Percentiles rank a stretch among this genome's conserved stretches.
Evolutionary conservation across 1,140 invertebrate species (phyloP).

Genomic region (Contarinia nasturtii): DNA sequence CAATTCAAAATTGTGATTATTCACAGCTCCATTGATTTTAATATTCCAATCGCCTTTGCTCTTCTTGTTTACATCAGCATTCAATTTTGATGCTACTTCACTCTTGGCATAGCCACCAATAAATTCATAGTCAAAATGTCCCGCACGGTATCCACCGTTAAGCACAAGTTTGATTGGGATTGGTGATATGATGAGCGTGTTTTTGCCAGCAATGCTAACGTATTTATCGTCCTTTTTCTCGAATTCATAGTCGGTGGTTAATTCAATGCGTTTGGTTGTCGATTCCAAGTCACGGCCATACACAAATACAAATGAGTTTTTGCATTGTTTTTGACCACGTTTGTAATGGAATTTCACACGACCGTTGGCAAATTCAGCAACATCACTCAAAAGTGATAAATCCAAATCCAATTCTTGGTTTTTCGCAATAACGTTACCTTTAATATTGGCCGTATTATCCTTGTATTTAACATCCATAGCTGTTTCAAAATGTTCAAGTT

Average conservation of each 20-base stretch:
- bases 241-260: constrained; percentile 13
- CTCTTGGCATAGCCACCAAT: not conserved
- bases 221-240: constrained; percentile 25
- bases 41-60: constrained; percentile 19
- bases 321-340: constrained; percentile 13
- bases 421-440: not conserved
- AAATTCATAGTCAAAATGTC: not conserved
- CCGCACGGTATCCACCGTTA: not conserved
- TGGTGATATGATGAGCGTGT: constrained; percentile 12
- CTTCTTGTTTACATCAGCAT: constrained; percentile 12
- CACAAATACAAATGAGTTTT: constrained; percentile 32
- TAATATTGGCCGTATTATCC: not conserved
- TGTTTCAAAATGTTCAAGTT: not conserved
- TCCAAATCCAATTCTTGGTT: too few relatives aligned
- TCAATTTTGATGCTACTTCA: constrained; percentile 5
- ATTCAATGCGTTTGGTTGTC: constrained; percentile 9
- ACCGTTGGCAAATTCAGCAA: constrained; percentile 1
- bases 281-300: constrained; percentile 40
- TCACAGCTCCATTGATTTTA: constrained; percentile 10
- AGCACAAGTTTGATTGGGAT: not conserved
- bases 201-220: constrained; percentile 26
- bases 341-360: constrained; percentile 26
- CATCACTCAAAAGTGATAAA: too few relatives aligned
- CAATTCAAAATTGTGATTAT: constrained; percentile 14
- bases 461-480: not conserved